Evolutionary conservation across 1,140 invertebrate genomes (phyloP), one percentile per base, ranked within the genome.

Genomic region (Diachasmimorpha longicaudata): DNA sequence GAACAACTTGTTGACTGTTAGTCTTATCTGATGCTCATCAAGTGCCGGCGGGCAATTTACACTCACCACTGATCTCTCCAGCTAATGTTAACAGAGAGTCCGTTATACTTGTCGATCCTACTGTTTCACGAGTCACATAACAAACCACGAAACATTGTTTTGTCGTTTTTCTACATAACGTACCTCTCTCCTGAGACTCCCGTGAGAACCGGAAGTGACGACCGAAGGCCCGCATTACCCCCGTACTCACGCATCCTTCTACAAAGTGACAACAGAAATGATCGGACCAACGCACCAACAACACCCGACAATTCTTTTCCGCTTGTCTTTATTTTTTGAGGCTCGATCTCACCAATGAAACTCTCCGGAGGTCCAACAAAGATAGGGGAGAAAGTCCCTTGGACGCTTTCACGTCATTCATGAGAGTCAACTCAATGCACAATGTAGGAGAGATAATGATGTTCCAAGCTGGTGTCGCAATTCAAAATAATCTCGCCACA

Each of bases 171-270:
- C 52, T 8, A 76, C 52, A 42, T 72, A 44, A 31, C 44, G 55
- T 31, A 3, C 31, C 31, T 31, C 48, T 70, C 52, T 63, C 13
- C 31, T 44, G 37, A 14, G 48, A n/a, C 42, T 19, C 14, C 67
- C 76, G 76, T 77, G 76, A 77, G 76, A 77, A 77, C 76, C 76
- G 72, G 76, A 77, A 77, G 72, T 77, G 36, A 70, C 72, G 37
- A 58, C 70, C 63, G 25, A 71, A 73, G 76, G 58, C 31, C 46
- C 72, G 72, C 67, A 74, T 74, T 74, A 74, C 71, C 68, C 76
- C 63, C 74, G 21, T 39, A 70, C 72, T 77, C 76, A 77, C 76
- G 76, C 72, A 70, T 77, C 31, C 69, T 74, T 46, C 37, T 25
- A n/a, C 14, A n/a, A 36, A n/a, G 16, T 36, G 31, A 31, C 21